A percentile compares a stretch with the other conserved stretches of the same genome.
phyloP scores from a whole-genome alignment of 2,888 invertebrate genomes.

The Ormyrus rosae region DNA sequence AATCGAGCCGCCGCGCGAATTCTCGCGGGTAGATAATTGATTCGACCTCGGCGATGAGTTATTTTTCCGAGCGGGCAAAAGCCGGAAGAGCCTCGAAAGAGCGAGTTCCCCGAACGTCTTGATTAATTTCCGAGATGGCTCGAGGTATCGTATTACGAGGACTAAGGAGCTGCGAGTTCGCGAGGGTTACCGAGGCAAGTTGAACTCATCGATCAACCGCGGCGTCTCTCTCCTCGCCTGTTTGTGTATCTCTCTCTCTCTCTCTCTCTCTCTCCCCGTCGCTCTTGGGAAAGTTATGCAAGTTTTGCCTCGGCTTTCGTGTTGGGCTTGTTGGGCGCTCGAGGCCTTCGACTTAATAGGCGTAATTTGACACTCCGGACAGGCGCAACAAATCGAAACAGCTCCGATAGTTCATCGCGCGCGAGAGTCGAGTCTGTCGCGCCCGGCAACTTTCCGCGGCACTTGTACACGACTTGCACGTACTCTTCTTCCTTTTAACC shows the following conservation, averaged over 20 bases:
- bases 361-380: constrained; percentile 47
- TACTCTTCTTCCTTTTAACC: constrained; percentile 12
- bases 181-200: constrained; percentile 12
- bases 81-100: not conserved
- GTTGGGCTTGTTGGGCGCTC: too few species aligned
- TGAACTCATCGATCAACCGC: constrained; percentile 48
- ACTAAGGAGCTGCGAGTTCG: constrained; percentile 25
- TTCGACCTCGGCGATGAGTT: constrained; percentile 37
- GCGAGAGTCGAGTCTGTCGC: not conserved
- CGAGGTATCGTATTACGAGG: constrained; percentile 43
- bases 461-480: not conserved
- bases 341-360: constrained; percentile 34
- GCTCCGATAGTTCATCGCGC: constrained; percentile 6
- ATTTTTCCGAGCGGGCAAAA: constrained; percentile 14
- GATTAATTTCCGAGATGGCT: constrained; percentile 53
- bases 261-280: not conserved
- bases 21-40: constrained; percentile 31
- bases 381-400: constrained; percentile 26
- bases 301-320: not conserved
- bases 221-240: constrained; percentile 12
- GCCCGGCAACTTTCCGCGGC: not conserved
- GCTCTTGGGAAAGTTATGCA: constrained; percentile 19
- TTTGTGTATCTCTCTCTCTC: not conserved
- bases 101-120: constrained; percentile 29
- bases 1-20: not conserved